phyloP scores from a whole-genome alignment of 2,797 vertebrate species.

The Argentina silus region DNA sequence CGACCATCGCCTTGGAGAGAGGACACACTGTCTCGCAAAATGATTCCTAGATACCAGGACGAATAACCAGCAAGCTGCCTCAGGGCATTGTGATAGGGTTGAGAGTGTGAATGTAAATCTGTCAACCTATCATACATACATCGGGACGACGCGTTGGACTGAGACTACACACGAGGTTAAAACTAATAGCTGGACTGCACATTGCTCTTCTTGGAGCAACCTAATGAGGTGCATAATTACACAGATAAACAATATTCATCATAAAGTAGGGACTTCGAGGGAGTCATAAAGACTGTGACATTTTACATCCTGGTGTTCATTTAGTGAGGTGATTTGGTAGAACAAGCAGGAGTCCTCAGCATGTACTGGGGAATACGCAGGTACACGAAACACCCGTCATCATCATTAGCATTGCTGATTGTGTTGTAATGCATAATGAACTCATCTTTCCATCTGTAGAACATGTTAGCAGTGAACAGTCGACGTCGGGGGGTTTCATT shows the following conservation, averaged over 20 bases:
- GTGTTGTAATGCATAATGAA: background rate
- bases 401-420: background rate
- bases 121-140: background rate
- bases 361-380: background rate
- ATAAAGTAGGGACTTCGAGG: background rate
- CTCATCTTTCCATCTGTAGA: background rate
- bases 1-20: background rate
- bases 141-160: background rate
- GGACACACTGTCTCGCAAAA: background rate
- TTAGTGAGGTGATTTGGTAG: slow-evolving; percentile 11
- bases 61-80: background rate
- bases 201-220: slow-evolving; percentile 1
- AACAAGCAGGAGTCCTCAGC: background rate
- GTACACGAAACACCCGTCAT: background rate
- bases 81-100: background rate
- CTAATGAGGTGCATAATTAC: slow-evolving; percentile 33
- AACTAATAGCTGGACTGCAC: background rate
- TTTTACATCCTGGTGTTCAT: slow-evolving; percentile 1
- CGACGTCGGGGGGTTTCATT: background rate
- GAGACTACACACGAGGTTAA: background rate
- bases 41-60: background rate
- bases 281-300: background rate
- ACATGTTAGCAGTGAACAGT: background rate
- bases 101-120: background rate
- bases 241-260: slow-evolving; percentile 39